Evolutionary conservation across 92 coral and sea anemone species (phyloP).

Genomic region (Phenganax stokvisi): DNA sequence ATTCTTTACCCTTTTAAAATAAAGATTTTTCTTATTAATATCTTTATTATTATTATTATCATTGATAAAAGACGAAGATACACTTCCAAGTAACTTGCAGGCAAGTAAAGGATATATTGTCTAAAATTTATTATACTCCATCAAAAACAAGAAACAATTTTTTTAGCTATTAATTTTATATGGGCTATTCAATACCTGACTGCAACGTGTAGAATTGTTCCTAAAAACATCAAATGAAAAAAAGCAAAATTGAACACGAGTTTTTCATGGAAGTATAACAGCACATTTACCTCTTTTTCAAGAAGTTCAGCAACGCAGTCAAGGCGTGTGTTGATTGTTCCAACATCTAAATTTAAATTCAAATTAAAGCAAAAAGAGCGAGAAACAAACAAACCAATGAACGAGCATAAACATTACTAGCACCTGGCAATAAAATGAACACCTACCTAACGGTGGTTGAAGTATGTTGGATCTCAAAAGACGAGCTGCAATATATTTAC

Average conservation of each 20-base stretch:
- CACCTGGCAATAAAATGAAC: neutral
- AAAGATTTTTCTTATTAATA: no score
- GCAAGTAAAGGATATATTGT: no score
- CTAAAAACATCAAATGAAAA: neutral
- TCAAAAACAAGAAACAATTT: no score
- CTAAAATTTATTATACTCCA: no score
- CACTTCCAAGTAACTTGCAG: no score
- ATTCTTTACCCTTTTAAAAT: no score
- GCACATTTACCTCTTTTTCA: conserved; percentile 67
- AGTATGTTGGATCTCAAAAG: conserved; percentile 86
- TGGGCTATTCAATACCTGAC: conserved; percentile 19
- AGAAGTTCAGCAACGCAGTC: conserved; percentile 86
- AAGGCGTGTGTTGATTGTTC: conserved; percentile 78
- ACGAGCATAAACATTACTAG: neutral
- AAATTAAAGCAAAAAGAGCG: neutral
- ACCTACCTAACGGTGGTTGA: conserved; percentile 96
- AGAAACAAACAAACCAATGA: neutral
- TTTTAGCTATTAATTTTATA: no score
- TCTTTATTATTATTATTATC: no score
- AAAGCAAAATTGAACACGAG: neutral
- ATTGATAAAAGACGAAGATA: no score
- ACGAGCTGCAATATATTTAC: conserved; percentile 58
- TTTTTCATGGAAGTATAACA: neutral
- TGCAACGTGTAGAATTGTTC: conserved; percentile 31
- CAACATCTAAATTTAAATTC: conserved; percentile 54